Percentiles rank a stretch among this genome's conserved stretches.
Conservation (phyloP, 2,797 vertebrate species). For the Petrocephalus schoutedeni region DNA sequence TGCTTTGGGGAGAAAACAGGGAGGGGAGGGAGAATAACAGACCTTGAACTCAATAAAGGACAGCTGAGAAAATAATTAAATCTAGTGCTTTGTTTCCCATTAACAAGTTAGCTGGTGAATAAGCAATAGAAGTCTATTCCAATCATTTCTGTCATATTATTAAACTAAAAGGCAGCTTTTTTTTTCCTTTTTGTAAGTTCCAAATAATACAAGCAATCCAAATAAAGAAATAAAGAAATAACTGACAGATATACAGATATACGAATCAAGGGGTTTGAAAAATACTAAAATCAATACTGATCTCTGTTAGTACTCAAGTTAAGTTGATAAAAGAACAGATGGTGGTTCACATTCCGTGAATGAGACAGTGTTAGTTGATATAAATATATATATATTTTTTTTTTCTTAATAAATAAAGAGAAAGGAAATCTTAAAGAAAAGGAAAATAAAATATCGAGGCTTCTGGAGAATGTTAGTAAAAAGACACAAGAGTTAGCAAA, state of each 20-base stretch:
- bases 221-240: conserved; percentile 61
- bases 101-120: conserved; percentile 13
- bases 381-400: conserved; percentile 24
- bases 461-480: conserved; percentile 34
- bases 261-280: conserved; percentile 53
- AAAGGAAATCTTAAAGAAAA: conserved; percentile 24
- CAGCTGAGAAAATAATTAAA: conserved; percentile 37
- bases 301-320: conserved; percentile 53
- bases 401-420: conserved; percentile 25
- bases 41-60: conserved; percentile 53
- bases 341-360: conserved; percentile 60
- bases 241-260: conserved; percentile 67
- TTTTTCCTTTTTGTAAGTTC: neutral
- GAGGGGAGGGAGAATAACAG: conserved; percentile 53
- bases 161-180: neutral
- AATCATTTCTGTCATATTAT: neutral
- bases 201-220: conserved; percentile 23
- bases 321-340: conserved; percentile 52
- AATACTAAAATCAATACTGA: conserved; percentile 24
- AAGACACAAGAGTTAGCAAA: conserved; percentile 30
- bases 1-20: conserved; percentile 54
- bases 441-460: conserved; percentile 25
- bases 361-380: conserved; percentile 64
- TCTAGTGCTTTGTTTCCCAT: neutral
- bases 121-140: conserved; percentile 11